Evolutionary conservation across 2,888 invertebrate species (phyloP), one percentile per base, ranked within the genome.

Genomic region (Pyrrhosoma nymphula): DNA sequence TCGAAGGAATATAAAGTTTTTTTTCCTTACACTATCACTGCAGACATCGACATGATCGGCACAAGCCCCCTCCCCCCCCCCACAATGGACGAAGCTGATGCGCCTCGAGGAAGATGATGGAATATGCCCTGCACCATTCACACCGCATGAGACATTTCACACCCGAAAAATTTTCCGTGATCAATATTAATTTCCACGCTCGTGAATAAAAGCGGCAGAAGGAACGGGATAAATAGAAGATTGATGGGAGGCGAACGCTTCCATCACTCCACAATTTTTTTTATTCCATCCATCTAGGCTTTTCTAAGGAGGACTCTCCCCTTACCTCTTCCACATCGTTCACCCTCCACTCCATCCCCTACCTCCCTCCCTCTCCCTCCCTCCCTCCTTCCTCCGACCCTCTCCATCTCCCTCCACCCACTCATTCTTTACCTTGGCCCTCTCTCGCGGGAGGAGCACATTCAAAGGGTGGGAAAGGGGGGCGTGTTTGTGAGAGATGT

Each of bases 141-240:
- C 63, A 63, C 91, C 39, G 20, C 35, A 26, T 63, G 91, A 23
- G 91, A 60, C 30, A 91, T 63, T 91, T 91, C 91, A 91, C 60
- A 63, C 91, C 91, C 60, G 91, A 91, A 63, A 56, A 91, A 26
- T n/a, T 23, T 47, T 63, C 23, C 56, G 23, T 63, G 60, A 91
- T 91, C 91, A 63, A 91, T 91, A 91, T 91, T 91, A 91, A 91
- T 91, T 91, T 91, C 91, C 91, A 91, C 91, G 60, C 91, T 60
- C 63, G 39, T 63, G 39, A 47, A 88, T 69, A 47, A 88, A 88
- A 88, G 88, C 47, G 88, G 47, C 39, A 91, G 69, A 91, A 63
- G 60, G 63, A 63, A 91, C 39, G n/a, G 91, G 91, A 91, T 90
- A 69, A 69, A 56, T 60, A 56, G 90, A 91, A 63, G 91, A 91